Evolutionary conservation across 2,797 vertebrate genomes (phyloP), one percentile per base, ranked within the genome.

Genomic region (Mastacembelus armatus): DNA sequence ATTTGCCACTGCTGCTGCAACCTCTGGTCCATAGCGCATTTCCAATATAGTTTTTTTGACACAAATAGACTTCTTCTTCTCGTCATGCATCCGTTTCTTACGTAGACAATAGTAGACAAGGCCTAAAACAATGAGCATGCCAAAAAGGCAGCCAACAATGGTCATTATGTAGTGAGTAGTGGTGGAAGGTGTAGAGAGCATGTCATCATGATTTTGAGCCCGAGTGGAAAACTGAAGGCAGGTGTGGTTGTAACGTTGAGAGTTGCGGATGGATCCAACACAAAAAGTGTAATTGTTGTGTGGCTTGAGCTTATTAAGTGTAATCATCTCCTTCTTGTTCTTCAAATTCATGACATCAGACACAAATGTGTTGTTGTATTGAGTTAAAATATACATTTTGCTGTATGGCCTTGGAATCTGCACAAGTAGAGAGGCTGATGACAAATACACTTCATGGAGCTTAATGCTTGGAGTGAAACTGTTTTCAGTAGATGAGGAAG

Each of bases 91-190:
- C 24, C 97, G 94, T 30, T 96, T 94, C 85, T 96, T 97, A 19
- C 97, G 92, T 67, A 99, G 89, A 88, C 97, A 99, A 77, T 98
- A 98, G 87, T 99, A 99, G 38, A 99, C 97, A 2, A 98, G 83
- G 0, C 97, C 97, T 63, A 99, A 91, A 51, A 99, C 92, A 16
- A 99, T 96, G 38, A 99, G 95, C 98, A 99, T 99, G 52, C 98
- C 97, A 39, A 99, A 99, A 38, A 99, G 94, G 71, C 97, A 99
- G 61, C 98, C 97, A 55, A 99, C 92, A 62, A 98, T 98, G 49
- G 97, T 99, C 96, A 99, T 97, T 69, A 99, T 99, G 84, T 99
- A 99, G 80, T 99, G 97, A 1, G 96, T 98, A n/a, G 97, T 99
- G 57, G 97, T 99, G 77, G 97, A 99, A 8, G 97, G 93, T 69